Evolutionary conservation across 2,113 vertebrate genomes (phyloP), one percentile per base, ranked within the genome.

Genomic region (Alexandromys fortis): DNA sequence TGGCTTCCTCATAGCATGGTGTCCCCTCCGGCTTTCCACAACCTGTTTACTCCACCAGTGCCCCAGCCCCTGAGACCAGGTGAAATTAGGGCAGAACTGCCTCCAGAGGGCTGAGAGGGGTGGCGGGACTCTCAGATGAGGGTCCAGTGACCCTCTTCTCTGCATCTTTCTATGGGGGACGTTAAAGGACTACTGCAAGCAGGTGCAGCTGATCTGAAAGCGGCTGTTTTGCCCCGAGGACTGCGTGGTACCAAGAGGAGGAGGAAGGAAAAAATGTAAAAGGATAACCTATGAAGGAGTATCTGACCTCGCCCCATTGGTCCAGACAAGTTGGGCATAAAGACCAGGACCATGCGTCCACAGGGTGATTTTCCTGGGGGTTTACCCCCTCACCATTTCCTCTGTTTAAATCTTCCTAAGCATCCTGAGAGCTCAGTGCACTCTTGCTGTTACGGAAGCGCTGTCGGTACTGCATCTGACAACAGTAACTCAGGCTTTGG

Each of bases 251-350:
- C 61, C 33, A 33, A 33, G 63, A 30, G 7, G 5, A 28, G 81
- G 81, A 14, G n/a, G 52, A 94, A 96, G 72, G 73, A 93, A 38
- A 49, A 65, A 28, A 58, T 85, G 85, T 88, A 4, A 77, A 89
- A 90, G 14, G 67, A 26, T 35, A 75, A 77, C 17, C 86, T 61
- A 21, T 35, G n/a, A 89, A 86, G 47, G 92, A 45, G 8, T n/a
- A 75, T 61, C 28, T 42, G 38, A 58, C n/a, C 42, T 35, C 52
- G 7, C 35, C 6, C n/a, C 26, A 7, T 45, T 55, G 42, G 75
- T 58, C 58, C 55, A 76, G 67, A 81, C 11, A 52, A 86, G 73
- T 5, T 0, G 30, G 67, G 67, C 35, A 49, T 12, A 55, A 26
- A 35, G 17, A 67, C 16, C 3, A 24, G 19, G 22, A 52, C 7